Percentiles rank a stretch among this genome's conserved stretches.
phyloP scores from a whole-genome alignment of 53 echinoderm and acorn worm species.

The Crossaster papposus region DNA sequence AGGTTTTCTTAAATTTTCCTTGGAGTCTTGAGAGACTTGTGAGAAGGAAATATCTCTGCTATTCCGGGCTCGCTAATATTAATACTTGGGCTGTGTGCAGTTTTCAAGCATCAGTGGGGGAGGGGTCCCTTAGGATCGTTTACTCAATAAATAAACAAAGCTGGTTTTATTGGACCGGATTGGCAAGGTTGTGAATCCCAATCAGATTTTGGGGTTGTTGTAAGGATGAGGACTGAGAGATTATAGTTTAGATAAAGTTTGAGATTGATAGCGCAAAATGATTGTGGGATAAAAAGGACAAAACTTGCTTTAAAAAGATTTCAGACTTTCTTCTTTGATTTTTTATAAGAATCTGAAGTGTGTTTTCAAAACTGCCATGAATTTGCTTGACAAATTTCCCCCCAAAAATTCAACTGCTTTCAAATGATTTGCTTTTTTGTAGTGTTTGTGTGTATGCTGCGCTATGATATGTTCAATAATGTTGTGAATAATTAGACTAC shows the following conservation, averaged over 20 bases:
- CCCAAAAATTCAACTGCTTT: not conserved
- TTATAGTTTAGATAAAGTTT: constrained; percentile 30
- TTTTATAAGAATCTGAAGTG: too few species aligned
- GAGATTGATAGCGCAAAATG: constrained; percentile 4
- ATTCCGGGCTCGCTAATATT: constrained; percentile 59
- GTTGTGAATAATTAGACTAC: not conserved
- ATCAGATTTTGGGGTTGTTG: constrained; percentile 45
- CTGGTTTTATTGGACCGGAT: constrained; percentile 59
- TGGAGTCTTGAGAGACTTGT: too few species aligned
- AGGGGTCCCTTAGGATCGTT: constrained; percentile 18
- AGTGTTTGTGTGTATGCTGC: not conserved
- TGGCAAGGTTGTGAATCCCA: constrained; percentile 51
- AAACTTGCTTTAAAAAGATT: not conserved
- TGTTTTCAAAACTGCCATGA: too few species aligned
- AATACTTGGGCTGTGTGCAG: constrained; percentile 38
- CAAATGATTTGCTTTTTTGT: not conserved
- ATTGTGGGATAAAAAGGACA: constrained; percentile 30
- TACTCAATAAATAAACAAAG: constrained; percentile 68
- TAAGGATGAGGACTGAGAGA: not conserved
- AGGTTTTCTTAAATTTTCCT: constrained; percentile 24
- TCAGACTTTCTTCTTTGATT: not conserved
- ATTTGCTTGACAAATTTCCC: too few species aligned
- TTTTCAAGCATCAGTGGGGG: constrained; percentile 19
- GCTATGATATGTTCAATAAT: not conserved
- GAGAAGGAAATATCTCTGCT: constrained; percentile 50